Evolutionary conservation across 1,140 invertebrate species (phyloP).

Genomic region (Parasteatoda tepidariorum): DNA sequence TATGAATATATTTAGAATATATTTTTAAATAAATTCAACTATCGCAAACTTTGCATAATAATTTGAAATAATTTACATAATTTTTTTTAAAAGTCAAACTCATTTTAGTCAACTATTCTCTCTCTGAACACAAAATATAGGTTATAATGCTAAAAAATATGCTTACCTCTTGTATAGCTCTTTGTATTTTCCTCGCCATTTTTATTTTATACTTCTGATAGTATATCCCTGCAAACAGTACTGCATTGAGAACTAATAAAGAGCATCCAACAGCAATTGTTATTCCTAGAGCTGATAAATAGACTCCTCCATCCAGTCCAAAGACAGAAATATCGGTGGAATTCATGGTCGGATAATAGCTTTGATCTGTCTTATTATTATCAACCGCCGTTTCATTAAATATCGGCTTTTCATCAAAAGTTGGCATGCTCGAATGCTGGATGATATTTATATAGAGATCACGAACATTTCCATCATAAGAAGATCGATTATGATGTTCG

Average conservation of each 20-base stretch:
- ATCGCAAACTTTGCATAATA: too few relatives aligned
- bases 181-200: slow-evolving; percentile 40
- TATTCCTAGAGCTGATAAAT: slow-evolving; percentile 88
- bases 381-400: background rate
- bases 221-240: slow-evolving; percentile 93
- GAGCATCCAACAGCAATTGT: slow-evolving; percentile 93
- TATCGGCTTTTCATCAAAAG: background rate
- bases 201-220: slow-evolving; percentile 83
- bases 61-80: too few relatives aligned
- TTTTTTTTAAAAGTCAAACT: too few relatives aligned
- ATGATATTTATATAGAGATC: slow-evolving; percentile 13
- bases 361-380: background rate
- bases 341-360: background rate
- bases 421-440: background rate
- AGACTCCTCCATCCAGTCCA: slow-evolving; percentile 73
- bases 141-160: too few relatives aligned
- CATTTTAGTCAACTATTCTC: too few relatives aligned
- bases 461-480: slow-evolving; percentile 60
- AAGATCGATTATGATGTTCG: slow-evolving; percentile 53
- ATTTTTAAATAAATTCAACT: too few relatives aligned
- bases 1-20: too few relatives aligned
- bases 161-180: slow-evolving; percentile 34
- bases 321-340: slow-evolving; percentile 28
- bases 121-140: too few relatives aligned
- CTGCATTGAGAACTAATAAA: slow-evolving; percentile 87